A percentile compares a stretch with the other conserved stretches of the same genome.
Evolutionary conservation across 2,113 vertebrate genomes (phyloP).

Genomic region (Lasiurus cinereus): DNA sequence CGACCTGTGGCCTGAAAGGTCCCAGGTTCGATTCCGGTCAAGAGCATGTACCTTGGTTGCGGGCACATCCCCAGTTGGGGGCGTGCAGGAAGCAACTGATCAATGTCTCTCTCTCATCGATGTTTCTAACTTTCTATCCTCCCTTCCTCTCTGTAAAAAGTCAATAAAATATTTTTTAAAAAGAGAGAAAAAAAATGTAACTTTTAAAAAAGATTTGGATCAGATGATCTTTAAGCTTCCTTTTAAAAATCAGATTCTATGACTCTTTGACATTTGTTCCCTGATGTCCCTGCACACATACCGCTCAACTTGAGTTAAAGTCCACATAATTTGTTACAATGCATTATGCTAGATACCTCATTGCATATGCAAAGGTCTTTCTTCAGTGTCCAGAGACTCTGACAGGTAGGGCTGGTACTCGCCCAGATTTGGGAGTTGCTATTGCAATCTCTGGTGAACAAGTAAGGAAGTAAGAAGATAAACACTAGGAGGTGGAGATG

Average conservation of each 20-base stretch:
- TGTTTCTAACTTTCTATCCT: no score
- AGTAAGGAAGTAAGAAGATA: slow-evolving; percentile 69
- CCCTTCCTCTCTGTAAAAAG: no score
- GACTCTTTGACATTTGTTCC: slow-evolving; percentile 1
- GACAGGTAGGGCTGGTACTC: slow-evolving; percentile 68
- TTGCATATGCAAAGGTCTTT: slow-evolving; percentile 11
- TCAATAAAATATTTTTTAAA: no score
- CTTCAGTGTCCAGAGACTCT: background rate
- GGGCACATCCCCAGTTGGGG: no score
- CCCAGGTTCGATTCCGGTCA: no score
- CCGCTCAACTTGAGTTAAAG: slow-evolving; percentile 11
- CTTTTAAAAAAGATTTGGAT: background rate
- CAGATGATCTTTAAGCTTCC: background rate
- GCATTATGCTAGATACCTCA: background rate
- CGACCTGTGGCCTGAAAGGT: no score
- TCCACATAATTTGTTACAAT: background rate
- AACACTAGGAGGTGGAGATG: slow-evolving; percentile 79
- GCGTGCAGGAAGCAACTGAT: no score
- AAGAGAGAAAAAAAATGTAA: background rate
- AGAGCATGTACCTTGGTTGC: no score
- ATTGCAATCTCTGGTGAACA: slow-evolving; percentile 63
- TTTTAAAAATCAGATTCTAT: slow-evolving; percentile 48
- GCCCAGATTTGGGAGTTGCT: slow-evolving; percentile 69
- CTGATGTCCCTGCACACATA: background rate
- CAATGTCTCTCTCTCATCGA: no score